Conservation (phyloP, 2,113 vertebrate species). For the Forbesichthys agassizii region DNA sequence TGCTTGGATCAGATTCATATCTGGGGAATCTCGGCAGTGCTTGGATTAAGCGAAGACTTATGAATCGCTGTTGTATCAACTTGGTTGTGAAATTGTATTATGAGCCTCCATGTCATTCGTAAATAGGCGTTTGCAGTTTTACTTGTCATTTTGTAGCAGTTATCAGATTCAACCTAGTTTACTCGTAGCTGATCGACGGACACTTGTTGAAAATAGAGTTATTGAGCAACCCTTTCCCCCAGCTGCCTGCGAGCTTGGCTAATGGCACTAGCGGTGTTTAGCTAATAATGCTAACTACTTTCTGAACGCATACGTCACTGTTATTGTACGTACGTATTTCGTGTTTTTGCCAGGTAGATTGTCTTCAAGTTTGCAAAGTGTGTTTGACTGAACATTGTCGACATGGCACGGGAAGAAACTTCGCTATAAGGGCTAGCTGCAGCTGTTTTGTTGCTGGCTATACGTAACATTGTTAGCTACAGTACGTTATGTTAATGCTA, state of each 20-base stretch:
- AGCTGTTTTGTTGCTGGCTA: conserved; percentile 19
- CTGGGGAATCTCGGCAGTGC: conserved; percentile 42
- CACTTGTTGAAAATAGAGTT: conserved; percentile 75
- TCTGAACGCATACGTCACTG: not conserved
- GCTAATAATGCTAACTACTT: conserved; percentile 36
- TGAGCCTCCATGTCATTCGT: not conserved
- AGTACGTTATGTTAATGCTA: conserved; percentile 33
- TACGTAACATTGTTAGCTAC: conserved; percentile 10
- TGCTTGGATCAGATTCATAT: not conserved
- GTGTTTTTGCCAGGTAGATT: not conserved
- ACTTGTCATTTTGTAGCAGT: not conserved
- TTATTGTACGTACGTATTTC: accelerated
- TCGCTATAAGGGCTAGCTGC: conserved; percentile 57
- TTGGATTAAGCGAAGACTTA: conserved; percentile 53
- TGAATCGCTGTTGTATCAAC: conserved; percentile 17
- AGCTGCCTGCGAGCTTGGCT: conserved; percentile 28
- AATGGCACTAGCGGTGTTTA: conserved; percentile 17
- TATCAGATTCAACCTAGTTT: conserved; percentile 9
- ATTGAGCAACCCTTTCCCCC: conserved; percentile 30
- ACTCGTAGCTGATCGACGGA: conserved; percentile 29
- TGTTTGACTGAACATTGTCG: conserved; percentile 3
- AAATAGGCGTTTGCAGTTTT: not conserved
- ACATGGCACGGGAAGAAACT: conserved; percentile 38
- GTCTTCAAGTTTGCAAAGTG: conserved; percentile 7
- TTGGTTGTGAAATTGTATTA: conserved; percentile 32